These are phyloP conservation scores for Pollenia angustigena DNA, from an alignment of 2,888 invertebrate species.

Conservation along the genomic window DNA sequence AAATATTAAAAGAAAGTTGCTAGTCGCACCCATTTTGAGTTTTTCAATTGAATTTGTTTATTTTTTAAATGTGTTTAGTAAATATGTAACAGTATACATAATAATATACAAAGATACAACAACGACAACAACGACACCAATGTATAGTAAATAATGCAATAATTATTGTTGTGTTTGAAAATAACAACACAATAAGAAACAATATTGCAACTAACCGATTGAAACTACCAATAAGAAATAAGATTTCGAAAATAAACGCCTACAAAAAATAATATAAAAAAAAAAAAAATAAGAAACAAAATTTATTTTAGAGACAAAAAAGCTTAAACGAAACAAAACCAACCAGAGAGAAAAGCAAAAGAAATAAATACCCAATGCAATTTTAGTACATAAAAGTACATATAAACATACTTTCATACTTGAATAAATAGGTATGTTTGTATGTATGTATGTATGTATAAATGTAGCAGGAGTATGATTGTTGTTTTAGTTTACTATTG, in stretches of 20 bases:
- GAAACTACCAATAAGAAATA: conserved; percentile 79
- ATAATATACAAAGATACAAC: background rate
- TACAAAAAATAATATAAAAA: conserved; percentile 75
- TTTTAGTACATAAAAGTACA: conserved; percentile 2
- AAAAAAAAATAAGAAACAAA: conserved; percentile 29
- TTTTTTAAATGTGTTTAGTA: conserved; percentile 57
- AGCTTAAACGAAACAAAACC: conserved; percentile 78
- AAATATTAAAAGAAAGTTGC: conserved; percentile 11
- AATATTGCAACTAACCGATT: conserved; percentile 68
- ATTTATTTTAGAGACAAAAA: conserved; percentile 76
- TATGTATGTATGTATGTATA: background rate
- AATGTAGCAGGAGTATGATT: background rate
- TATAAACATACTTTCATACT: background rate
- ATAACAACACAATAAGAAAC: conserved; percentile 72
- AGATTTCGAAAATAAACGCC: conserved; percentile 72
- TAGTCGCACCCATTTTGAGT: conserved; percentile 59
- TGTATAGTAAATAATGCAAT: conserved; percentile 62
- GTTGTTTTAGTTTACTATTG: conserved; percentile 55
- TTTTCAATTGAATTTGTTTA: conserved; percentile 43
- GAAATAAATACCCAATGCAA: conserved; percentile 49
- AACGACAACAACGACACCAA: background rate
- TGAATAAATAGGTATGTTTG: background rate
- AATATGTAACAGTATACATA: conserved; percentile 15
- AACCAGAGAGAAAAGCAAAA: conserved; percentile 72
- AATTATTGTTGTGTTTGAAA: conserved; percentile 58